phyloP scores from a whole-genome alignment of 2,113 vertebrate species.

The Apeltes quadracus region DNA sequence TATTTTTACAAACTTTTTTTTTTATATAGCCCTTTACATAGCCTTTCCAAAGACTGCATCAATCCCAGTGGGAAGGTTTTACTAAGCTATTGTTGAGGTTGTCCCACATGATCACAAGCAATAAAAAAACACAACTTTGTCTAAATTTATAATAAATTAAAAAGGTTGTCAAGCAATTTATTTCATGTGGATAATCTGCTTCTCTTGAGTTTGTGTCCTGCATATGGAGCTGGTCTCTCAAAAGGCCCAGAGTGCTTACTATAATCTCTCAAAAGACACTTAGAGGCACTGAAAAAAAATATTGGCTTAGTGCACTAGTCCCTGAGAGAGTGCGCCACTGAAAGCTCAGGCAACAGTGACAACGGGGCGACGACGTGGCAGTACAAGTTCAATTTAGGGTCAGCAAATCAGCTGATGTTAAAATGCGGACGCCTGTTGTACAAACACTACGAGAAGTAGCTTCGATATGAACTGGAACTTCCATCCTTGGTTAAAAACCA shows the following conservation, averaged over 20 bases:
- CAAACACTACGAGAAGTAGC: not conserved
- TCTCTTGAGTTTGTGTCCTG: constrained; percentile 17
- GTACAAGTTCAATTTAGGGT: not conserved
- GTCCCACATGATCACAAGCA: not conserved
- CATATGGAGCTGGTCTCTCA: constrained; percentile 35
- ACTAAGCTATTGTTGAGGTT: not conserved
- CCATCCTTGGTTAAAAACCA: not conserved
- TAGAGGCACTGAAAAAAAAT: constrained; percentile 30
- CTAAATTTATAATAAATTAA: constrained; percentile 4
- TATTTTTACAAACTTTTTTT: no score
- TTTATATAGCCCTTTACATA: no score
- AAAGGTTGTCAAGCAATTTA: not conserved
- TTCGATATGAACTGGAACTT: not conserved
- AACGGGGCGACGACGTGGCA: not conserved
- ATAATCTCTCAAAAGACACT: constrained; percentile 66
- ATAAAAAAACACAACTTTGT: not conserved
- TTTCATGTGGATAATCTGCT: not conserved
- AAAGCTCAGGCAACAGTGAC: no score
- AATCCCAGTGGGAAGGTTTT: no score
- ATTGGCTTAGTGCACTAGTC: constrained; percentile 32
- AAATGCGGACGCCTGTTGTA: not conserved
- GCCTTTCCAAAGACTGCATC: no score
- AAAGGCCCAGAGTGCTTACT: constrained; percentile 34
- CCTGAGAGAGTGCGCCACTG: constrained; percentile 6
- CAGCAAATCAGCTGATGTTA: constrained; percentile 3